These are phyloP conservation scores for Panopea generosa DNA, from an alignment of 2,888 invertebrate genomes.

Conservation along the genomic window DNA sequence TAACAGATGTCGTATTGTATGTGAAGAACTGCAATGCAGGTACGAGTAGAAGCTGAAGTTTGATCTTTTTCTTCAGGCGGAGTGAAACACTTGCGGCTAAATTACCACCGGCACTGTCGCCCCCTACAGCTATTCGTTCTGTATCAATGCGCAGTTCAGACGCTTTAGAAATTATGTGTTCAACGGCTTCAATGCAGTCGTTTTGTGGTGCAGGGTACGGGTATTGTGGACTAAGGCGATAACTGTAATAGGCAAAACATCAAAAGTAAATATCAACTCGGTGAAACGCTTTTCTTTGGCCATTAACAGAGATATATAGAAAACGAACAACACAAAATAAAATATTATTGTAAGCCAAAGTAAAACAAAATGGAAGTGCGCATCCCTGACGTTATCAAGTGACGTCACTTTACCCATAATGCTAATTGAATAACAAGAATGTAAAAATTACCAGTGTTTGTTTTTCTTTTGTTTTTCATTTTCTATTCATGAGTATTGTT, in stretches of 20 bases:
- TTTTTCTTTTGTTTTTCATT: too few relatives aligned
- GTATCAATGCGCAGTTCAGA: conserved; percentile 64
- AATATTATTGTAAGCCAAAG: too few relatives aligned
- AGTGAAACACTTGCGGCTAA: conserved; percentile 58
- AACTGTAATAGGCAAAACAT: conserved; percentile 60
- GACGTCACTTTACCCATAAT: too few relatives aligned
- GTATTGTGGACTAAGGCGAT: conserved; percentile 64
- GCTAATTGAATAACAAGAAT: too few relatives aligned
- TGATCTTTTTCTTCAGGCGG: conserved; percentile 45
- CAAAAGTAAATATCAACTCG: neutral
- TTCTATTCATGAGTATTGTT: too few relatives aligned
- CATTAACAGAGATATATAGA: neutral
- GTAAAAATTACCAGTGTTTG: too few relatives aligned
- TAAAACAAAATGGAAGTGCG: too few relatives aligned
- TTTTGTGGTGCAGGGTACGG: conserved; percentile 62
- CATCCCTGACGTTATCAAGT: too few relatives aligned
- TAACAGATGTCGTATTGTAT: conserved; percentile 51
- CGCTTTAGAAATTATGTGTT: conserved; percentile 74
- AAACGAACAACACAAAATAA: too few relatives aligned
- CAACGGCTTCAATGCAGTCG: conserved; percentile 64
- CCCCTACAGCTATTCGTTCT: conserved; percentile 68
- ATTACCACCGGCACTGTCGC: conserved; percentile 71
- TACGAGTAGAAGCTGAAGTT: conserved; percentile 56
- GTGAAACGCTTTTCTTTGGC: neutral
- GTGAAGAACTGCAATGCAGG: conserved; percentile 58